Evolutionary conservation across 2,888 invertebrate species (phyloP), one percentile per base, ranked within the genome.

Genomic region (Caenorhabditis uteleia): DNA sequence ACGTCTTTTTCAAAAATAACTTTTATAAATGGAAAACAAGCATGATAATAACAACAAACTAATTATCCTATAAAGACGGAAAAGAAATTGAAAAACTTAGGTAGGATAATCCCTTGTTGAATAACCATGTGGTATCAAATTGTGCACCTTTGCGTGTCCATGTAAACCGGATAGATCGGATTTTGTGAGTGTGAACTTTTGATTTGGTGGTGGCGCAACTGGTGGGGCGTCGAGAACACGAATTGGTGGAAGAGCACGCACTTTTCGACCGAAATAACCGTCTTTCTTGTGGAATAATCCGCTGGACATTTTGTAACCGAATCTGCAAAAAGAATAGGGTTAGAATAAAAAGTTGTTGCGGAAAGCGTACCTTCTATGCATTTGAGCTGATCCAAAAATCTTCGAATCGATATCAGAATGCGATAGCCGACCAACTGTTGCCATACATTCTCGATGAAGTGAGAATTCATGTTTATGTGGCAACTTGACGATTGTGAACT

Each of bases 391-490:
- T 27, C 82, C 82, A 57, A 68, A 82, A 10, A 74, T 74, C 59
- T 78, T 78, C 16, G 65, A 58, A 40, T 74, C 62, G 43, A 79
- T 70, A 53, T 80, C 79, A 12, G 69, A 71, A 54, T 79, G 77
- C n/a, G 82, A 82, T 6, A 82, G 59, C 5, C 72, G 55, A 8
- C 82, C 82, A n/a, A 82, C 80, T 3, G 80, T 81, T 1, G 77
- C 79, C 78, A 82, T 81, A 59, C 82, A 82, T 33, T 55, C 61
- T n/a, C 74, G 67, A 53, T 75, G 77, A 38, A 82, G 50, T 7
- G 82, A 77, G 66, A 78, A 82, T 55, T 82, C 82, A 61, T 81
- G 79, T 49, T 82, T 80, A 56, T 80, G 75, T 1, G 82, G 77
- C 21, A 43, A 26, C 33, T 45, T 68, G 43, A 80, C 58, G 29